Evolutionary conservation across 2,113 vertebrate species (phyloP), one percentile per base, ranked within the genome.

Genomic region (Coreoperca whiteheadi): DNA sequence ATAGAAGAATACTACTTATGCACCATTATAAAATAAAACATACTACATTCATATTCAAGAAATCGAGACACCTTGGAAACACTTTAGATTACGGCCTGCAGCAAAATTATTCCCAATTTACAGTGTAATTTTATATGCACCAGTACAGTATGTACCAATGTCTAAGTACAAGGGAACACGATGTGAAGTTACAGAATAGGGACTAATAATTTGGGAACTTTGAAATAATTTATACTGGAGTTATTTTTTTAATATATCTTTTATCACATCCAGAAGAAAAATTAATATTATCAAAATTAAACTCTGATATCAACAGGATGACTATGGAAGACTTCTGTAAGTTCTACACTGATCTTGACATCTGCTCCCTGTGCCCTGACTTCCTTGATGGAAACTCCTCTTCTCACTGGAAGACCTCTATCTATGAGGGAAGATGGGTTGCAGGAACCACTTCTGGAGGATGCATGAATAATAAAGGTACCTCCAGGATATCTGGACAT

Each of bases 361-460:
- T 96, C 53, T 95, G 95, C 82, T 90, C 77, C 71, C 6, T 59
- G n/a, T 78, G 50, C 53, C 93, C 93, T 32, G 78, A 88, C 54
- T 95, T 95, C 82, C 79, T 96, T 4, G 90, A 95, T 48, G 87
- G 39, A 28, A 89, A 65, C 8, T 21, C 85, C 0, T 39, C 80
- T 3, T 59, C 72, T 34, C 59, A 74, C 0, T 96, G 95, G 95
- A 86, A 21, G 1, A 79, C 80, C 18, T 87, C 83, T 5, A 2
- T 41, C 34, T 77, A 92, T 28, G 67, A 91, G 0, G 92, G 94
- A 28, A 87, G 88, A 74, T 96, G 95, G 95, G 88, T 95, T 18
- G 67, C 88, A 39, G 94, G 95, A n/a, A 88, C 78, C 50, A 95
- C 95, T 63, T 94, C 94, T 77, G 95, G 95, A 37, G 95, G 95